Conservation (phyloP, 2,797 vertebrate genomes). For the Rhinoraja longicauda region DNA sequence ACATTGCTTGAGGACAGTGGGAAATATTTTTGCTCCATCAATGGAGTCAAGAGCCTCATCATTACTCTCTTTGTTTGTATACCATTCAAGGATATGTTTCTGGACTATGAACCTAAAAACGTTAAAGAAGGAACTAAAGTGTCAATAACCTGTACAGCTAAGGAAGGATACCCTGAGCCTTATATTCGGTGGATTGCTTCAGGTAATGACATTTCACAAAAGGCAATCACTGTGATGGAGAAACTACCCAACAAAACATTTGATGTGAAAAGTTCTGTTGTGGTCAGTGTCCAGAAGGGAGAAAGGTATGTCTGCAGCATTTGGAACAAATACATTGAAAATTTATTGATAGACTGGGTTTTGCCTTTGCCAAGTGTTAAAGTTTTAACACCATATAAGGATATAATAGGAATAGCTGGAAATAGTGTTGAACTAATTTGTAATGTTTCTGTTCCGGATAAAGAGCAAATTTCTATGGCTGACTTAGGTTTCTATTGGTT, state of each 20-base stretch:
- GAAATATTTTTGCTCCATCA: constrained; percentile 19
- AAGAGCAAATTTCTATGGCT: background rate
- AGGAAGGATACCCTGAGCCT: background rate
- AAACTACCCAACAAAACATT: background rate
- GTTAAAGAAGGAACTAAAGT: background rate
- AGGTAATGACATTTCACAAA: constrained; percentile 2
- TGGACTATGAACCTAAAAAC: constrained; percentile 12
- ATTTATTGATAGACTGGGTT: constrained; percentile 11
- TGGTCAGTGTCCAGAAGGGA: background rate
- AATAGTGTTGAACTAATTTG: constrained; percentile 13
- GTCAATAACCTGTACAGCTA: constrained; percentile 5
- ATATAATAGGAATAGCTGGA: background rate
- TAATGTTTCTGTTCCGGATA: background rate
- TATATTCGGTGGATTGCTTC: constrained; percentile 2
- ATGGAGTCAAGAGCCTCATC: background rate
- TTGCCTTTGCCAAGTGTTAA: constrained; percentile 14
- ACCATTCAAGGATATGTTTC: constrained; percentile 15
- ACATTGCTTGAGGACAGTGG: constrained; percentile 3
- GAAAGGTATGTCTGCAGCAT: constrained; percentile 12
- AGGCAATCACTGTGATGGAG: background rate
- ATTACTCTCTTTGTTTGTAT: constrained; percentile 18
- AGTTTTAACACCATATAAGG: background rate
- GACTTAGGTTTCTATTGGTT: constrained; percentile 26
- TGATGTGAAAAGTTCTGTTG: background rate
- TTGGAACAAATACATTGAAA: constrained; percentile 31